Evolutionary conservation across 2,888 invertebrate species (phyloP), one percentile per base, ranked within the genome.

Genomic region (Silvanus unidentatus): DNA sequence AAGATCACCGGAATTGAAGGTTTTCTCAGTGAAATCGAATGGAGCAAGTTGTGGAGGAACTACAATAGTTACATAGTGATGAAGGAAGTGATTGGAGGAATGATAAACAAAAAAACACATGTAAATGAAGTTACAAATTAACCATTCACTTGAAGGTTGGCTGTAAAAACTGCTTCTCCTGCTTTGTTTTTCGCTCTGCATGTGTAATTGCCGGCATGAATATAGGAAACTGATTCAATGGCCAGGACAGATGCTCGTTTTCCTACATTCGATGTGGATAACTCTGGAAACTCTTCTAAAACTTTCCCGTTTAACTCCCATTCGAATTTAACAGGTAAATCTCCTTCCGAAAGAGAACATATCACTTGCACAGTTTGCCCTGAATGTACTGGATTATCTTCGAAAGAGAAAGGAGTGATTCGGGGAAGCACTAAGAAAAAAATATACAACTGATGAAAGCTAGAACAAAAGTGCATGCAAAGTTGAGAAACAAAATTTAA

Each of bases 191-290:
- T 77, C 43, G 85, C 88, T 63, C 79, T 77, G 70, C 88, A 88
- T 49, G 82, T 80, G 68, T 86, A 88, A 59, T 80, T 82, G 58
- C 88, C 88, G 57, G 83, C 79, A 69, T 87, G 85, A 52, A 74
- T 76, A 29, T 80, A 78, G 45, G 78, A 76, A 35, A 83, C 82
- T 8, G 79, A 76, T 59, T 82, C 80, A 52, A 85, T 82, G 52
- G 77, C 79, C 43, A 87, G 71, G 44, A 81, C 69, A 51, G 81
- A 72, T 54, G 75, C 74, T 79, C 70, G 53, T 49, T 60, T 62
- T 42, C 69, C 68, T 39, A 68, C 51, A 50, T 57, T 59, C 2
- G 64, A 44, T 5, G 57, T 55, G 2, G 63, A 54, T 12, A 68
- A 54, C 48, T 64, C 66, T 2, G 59, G 61, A 44, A 58, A 64